Percentiles rank a stretch among this genome's conserved stretches.
Evolutionary conservation across 2,888 invertebrate species (phyloP).

Genomic region (Acrobasis suavella): DNA sequence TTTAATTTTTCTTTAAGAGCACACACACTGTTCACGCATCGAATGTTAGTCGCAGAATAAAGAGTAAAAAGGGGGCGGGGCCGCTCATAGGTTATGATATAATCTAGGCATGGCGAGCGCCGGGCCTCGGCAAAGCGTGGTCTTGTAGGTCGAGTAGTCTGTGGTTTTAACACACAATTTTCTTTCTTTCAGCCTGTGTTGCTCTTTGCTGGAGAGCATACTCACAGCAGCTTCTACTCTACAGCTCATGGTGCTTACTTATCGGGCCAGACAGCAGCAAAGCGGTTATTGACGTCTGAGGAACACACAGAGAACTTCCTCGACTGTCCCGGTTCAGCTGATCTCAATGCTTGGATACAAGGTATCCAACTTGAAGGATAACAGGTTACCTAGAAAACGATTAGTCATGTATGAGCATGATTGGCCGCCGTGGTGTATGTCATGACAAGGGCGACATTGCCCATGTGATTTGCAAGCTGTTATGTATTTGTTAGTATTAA

Average conservation of each 20-base stretch:
- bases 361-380: slow-evolving; percentile 88
- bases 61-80: no score
- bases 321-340: slow-evolving; percentile 89
- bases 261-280: slow-evolving; percentile 92
- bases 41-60: no score
- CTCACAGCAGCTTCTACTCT: slow-evolving; percentile 96
- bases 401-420: neutral
- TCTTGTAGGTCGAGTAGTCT: no score
- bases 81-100: no score
- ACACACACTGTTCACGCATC: no score
- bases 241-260: slow-evolving; percentile 97
- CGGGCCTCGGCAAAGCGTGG: no score
- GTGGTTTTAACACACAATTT: neutral
- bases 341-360: slow-evolving; percentile 94
- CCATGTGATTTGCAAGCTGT: slow-evolving; percentile 25
- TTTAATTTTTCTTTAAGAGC: no score
- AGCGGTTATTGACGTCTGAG: slow-evolving; percentile 85
- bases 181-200: slow-evolving; percentile 86
- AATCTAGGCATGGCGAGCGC: no score
- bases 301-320: slow-evolving; percentile 85
- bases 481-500: slow-evolving; percentile 20
- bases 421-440: neutral
- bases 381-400: slow-evolving; percentile 26
- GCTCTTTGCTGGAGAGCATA: slow-evolving; percentile 97
- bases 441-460: slow-evolving; percentile 37